Evolutionary conservation across 2,888 invertebrate species (phyloP).

Genomic region (Trimorus sp.): DNA sequence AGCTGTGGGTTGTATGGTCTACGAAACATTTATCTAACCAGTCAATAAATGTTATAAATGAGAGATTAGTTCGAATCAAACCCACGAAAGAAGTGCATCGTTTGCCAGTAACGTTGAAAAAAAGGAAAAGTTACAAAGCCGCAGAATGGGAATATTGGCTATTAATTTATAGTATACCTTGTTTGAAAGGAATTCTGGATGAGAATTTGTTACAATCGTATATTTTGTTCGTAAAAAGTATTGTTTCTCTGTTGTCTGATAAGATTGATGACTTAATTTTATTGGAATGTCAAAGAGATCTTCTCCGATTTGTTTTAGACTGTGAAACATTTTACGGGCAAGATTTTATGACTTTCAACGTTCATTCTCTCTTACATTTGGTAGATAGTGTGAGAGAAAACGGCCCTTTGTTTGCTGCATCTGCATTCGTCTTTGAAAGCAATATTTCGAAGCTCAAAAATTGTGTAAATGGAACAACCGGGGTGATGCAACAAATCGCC

Average conservation of each 20-base stretch:
- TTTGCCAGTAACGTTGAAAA: slow-evolving; percentile 7
- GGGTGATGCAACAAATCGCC: slow-evolving; percentile 41
- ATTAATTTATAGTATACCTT: slow-evolving; percentile 6
- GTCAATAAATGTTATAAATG: neutral
- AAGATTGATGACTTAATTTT: slow-evolving; percentile 51
- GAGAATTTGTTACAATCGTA: slow-evolving; percentile 6
- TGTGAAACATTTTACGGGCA: slow-evolving; percentile 51
- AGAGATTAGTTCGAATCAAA: slow-evolving; percentile 6
- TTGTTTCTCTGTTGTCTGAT: slow-evolving; percentile 21
- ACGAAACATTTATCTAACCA: slow-evolving; percentile 2
- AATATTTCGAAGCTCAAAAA: slow-evolving; percentile 36
- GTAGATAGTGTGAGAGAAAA: slow-evolving; percentile 45
- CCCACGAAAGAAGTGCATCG: slow-evolving; percentile 16
- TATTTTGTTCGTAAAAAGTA: slow-evolving; percentile 32
- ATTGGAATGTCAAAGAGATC: slow-evolving; percentile 49
- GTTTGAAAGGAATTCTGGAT: slow-evolving; percentile 19
- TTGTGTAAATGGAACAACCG: slow-evolving; percentile 30
- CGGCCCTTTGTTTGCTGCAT: slow-evolving; percentile 62
- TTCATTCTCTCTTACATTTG: slow-evolving; percentile 54
- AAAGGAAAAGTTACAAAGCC: slow-evolving; percentile 26
- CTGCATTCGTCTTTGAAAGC: slow-evolving; percentile 60
- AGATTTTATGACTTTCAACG: slow-evolving; percentile 59
- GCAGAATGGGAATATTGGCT: slow-evolving; percentile 20
- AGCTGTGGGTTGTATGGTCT: slow-evolving; percentile 15
- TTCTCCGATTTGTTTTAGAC: slow-evolving; percentile 52